These are phyloP conservation scores for Gastracanthus pulcherrimus DNA, from an alignment of 2,888 invertebrate genomes.

Conservation along the genomic window DNA sequence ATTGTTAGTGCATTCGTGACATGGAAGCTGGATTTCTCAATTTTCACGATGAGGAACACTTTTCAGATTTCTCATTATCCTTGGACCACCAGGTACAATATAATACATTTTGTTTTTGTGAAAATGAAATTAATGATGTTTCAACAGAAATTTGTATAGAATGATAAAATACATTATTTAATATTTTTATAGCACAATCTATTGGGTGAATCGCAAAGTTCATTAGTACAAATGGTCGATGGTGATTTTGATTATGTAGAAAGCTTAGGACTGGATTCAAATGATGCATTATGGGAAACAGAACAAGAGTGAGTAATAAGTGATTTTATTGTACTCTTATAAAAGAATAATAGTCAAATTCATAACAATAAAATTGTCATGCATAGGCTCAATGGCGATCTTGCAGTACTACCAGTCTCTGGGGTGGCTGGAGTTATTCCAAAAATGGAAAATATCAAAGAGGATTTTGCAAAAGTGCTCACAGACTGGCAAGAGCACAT, in stretches of 20 bases:
- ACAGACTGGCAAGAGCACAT: constrained; percentile 79
- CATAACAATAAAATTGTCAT: background rate
- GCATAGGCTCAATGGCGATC: constrained; percentile 75
- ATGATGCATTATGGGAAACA: constrained; percentile 67
- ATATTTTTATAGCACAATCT: constrained; percentile 49
- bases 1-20: constrained; percentile 57
- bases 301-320: constrained; percentile 75
- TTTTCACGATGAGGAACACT: constrained; percentile 79
- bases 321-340: constrained; percentile 7
- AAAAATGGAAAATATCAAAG: constrained; percentile 74
- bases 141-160: background rate
- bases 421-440: constrained; percentile 68
- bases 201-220: constrained; percentile 66
- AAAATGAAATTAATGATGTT: background rate
- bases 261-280: constrained; percentile 64
- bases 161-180: background rate
- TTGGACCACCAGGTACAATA: constrained; percentile 67
- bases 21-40: constrained; percentile 79
- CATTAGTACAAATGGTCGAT: constrained; percentile 61
- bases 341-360: background rate
- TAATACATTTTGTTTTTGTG: constrained; percentile 2
- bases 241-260: constrained; percentile 71
- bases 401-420: constrained; percentile 75
- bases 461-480: constrained; percentile 79
- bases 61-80: constrained; percentile 74